A percentile compares a stretch with the other conserved stretches of the same genome.
These are phyloP conservation scores for Halocynthia roretzi DNA, from an alignment of 23 tunicate genomes.

Conservation along the genomic window DNA sequence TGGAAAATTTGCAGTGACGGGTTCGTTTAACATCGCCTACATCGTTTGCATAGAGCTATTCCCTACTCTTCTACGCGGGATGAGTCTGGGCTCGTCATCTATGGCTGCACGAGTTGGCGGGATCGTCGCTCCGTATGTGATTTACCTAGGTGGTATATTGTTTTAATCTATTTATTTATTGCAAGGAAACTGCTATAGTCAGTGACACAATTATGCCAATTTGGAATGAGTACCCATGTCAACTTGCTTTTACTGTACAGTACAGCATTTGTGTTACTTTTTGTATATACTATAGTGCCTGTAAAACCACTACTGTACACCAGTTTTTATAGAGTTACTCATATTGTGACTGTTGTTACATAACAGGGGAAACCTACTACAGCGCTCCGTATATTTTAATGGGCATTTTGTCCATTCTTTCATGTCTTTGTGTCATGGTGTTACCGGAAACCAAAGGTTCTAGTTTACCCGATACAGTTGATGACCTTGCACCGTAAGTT, in stretches of 20 bases:
- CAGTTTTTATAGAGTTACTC: no score
- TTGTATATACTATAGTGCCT: neutral
- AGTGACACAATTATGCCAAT: neutral
- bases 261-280: neutral
- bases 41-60: slow-evolving; percentile 37
- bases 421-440: neutral
- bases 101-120: slow-evolving; percentile 46
- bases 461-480: slow-evolving; percentile 15
- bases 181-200: neutral
- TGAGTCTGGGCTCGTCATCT: slow-evolving; percentile 37
- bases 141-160: slow-evolving; percentile 20
- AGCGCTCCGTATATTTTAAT: slow-evolving; percentile 16
- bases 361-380: slow-evolving; percentile 4
- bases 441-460: slow-evolving; percentile 25
- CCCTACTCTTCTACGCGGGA: slow-evolving; percentile 40
- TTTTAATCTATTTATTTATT: neutral
- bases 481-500: slow-evolving; percentile 10
- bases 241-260: no score
- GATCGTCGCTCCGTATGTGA: slow-evolving; percentile 26
- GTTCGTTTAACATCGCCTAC: slow-evolving; percentile 17
- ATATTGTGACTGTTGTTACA: no score
- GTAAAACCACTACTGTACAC: neutral
- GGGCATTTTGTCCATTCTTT: slow-evolving; percentile 3
- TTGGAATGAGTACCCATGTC: neutral
- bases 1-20: slow-evolving; percentile 34